Evolutionary conservation across 1,140 invertebrate species (phyloP).

Genomic region (Lethocerus indicus): DNA sequence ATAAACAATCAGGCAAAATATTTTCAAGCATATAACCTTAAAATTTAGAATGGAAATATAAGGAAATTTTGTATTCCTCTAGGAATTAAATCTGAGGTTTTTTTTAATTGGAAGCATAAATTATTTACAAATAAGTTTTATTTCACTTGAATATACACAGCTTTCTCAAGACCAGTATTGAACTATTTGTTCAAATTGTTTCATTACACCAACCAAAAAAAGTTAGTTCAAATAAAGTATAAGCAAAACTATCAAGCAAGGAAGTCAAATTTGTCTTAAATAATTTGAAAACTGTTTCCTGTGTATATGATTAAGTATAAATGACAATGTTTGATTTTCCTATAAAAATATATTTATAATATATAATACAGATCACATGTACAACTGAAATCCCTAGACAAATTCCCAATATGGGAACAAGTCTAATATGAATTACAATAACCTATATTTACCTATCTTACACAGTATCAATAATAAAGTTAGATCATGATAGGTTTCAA

Average conservation of each 20-base stretch:
- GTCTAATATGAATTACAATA: conserved; percentile 10
- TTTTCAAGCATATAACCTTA: too few relatives aligned
- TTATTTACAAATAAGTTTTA: too few relatives aligned
- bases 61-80: too few relatives aligned
- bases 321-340: conserved; percentile 5
- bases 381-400: conserved; percentile 13
- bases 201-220: too few relatives aligned
- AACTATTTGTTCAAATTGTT: too few relatives aligned
- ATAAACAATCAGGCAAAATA: too few relatives aligned
- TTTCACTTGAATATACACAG: too few relatives aligned
- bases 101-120: too few relatives aligned
- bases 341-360: conserved; percentile 18
- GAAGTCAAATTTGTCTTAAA: background rate
- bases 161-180: too few relatives aligned
- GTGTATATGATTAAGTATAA: background rate
- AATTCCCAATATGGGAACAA: conserved; percentile 16
- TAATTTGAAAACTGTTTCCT: background rate
- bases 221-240: background rate
- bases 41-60: too few relatives aligned
- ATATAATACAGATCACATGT: conserved; percentile 16
- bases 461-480: conserved; percentile 4
- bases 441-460: conserved; percentile 11
- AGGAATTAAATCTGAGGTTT: too few relatives aligned
- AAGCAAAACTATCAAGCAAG: background rate
- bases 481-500: background rate